Evolutionary conservation across 2,888 invertebrate genomes (phyloP), one percentile per base, ranked within the genome.

Genomic region (Pristionchus mayeri): DNA sequence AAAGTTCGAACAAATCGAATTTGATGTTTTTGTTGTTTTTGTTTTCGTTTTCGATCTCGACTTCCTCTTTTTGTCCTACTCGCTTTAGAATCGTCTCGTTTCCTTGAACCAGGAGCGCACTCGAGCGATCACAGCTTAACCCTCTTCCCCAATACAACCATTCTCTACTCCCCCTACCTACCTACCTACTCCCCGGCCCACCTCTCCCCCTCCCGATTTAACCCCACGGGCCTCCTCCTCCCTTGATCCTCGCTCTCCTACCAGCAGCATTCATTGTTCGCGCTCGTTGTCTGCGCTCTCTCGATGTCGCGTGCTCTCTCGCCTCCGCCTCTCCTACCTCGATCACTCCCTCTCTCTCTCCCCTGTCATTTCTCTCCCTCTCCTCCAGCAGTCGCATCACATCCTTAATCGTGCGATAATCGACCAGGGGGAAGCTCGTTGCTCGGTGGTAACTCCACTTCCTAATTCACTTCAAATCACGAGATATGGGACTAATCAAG

Each of bases 361-460:
- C 24, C 37, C 34, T 78, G 30, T 50, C 52, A 57, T 48, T 79
- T 54, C 83, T n/a, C n/a, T 60, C 78, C 44, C 57, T 75, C 67
- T 60, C 63, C 18, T 44, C 21, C 57, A 21, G 57, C 57, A 57
- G 57, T n/a, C n/a, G n/a, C n/a, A n/a, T n/a, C n/a, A n/a, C 57
- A 57, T 67, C 37, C 67, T 67, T 67, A 67, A 67, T 67, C 67
- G 40, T 54, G 54, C 54, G 54, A 54, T 54, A 54, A 54, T 54
- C 54, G 54, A 54, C 54, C 21, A 18, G 54, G 21, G 4, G 16
- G 21, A 54, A 54, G 54, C n/a, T 54, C 21, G 13, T 21, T 16
- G n/a, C 54, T n/a, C 54, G 4, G 13, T 21, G 13, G 9, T 54
- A 9, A 16, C 21, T 16, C 16, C 54, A n/a, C 16, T n/a, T n/a